phyloP scores from a whole-genome alignment of 1,140 invertebrate genomes.

The Trachymyrmex septentrionalis region DNA sequence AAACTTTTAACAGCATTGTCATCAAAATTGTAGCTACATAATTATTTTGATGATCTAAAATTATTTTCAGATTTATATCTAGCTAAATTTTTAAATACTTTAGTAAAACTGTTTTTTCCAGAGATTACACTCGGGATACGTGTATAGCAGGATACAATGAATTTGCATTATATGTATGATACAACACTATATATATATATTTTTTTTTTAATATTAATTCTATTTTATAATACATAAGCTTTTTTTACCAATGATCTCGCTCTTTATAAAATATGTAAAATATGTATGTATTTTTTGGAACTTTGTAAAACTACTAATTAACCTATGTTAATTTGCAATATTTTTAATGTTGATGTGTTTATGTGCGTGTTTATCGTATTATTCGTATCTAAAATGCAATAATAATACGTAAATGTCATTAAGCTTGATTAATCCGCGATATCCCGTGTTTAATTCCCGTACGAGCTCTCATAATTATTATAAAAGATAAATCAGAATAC shows the following conservation, averaged over 20 bases:
- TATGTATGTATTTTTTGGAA: too few relatives aligned
- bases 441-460: slow-evolving; percentile 51
- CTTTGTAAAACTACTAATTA: too few relatives aligned
- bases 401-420: slow-evolving; percentile 45
- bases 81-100: too few relatives aligned
- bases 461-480: slow-evolving; percentile 49
- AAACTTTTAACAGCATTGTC: too few relatives aligned
- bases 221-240: neutral
- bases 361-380: slow-evolving; percentile 22
- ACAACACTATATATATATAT: neutral
- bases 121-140: too few relatives aligned
- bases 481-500: slow-evolving; percentile 60
- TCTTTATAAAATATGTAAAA: neutral
- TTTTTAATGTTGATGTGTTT: slow-evolving; percentile 20
- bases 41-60: too few relatives aligned
- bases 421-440: slow-evolving; percentile 48
- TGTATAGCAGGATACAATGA: too few relatives aligned
- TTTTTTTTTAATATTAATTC: neutral
- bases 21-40: too few relatives aligned
- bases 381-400: slow-evolving; percentile 5
- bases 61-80: too few relatives aligned
- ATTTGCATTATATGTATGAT: too few relatives aligned
- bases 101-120: too few relatives aligned
- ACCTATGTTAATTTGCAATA: neutral
- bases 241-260: neutral